phyloP scores from a whole-genome alignment of 2,888 invertebrate species.

The Germaria angustata region DNA sequence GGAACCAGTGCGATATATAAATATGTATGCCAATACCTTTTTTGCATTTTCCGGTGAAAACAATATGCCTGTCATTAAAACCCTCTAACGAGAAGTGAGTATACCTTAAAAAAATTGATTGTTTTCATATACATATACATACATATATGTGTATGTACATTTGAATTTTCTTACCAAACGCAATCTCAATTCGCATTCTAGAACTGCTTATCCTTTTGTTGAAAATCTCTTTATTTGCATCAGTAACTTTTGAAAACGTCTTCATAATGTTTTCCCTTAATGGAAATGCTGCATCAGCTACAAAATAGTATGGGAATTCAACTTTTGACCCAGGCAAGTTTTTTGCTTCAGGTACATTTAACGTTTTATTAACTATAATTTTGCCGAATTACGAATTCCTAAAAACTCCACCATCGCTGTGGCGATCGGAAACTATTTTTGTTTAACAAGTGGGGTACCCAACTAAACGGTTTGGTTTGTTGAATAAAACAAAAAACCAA shows the following conservation, averaged over 20 bases:
- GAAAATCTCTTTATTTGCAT: not conserved
- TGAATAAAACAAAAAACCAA: too few species aligned
- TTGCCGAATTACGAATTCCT: too few species aligned
- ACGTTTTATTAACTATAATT: too few species aligned
- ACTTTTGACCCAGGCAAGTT: conserved; percentile 1
- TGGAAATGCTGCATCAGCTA: conserved; percentile 21
- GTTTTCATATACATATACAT: not conserved
- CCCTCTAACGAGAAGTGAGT: not conserved
- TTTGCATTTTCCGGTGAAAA: not conserved
- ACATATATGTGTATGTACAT: not conserved
- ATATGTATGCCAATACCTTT: not conserved
- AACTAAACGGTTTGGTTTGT: too few species aligned
- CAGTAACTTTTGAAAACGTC: not conserved
- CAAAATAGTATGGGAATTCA: conserved; percentile 1
- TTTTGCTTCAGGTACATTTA: too few species aligned
- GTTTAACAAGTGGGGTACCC: too few species aligned
- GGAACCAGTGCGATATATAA: too few species aligned
- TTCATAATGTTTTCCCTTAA: not conserved
- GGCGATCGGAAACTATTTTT: too few species aligned
- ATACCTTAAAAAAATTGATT: not conserved
- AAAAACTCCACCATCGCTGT: too few species aligned
- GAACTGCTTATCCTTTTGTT: not conserved
- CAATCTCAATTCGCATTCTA: conserved; percentile 1
- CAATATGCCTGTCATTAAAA: not conserved
- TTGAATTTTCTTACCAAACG: not conserved